A percentile compares a stretch with the other conserved stretches of the same genome.
Conservation (phyloP, 37 sponge, comb jelly and placozoan genomes). For the Corticium candelabrum region DNA sequence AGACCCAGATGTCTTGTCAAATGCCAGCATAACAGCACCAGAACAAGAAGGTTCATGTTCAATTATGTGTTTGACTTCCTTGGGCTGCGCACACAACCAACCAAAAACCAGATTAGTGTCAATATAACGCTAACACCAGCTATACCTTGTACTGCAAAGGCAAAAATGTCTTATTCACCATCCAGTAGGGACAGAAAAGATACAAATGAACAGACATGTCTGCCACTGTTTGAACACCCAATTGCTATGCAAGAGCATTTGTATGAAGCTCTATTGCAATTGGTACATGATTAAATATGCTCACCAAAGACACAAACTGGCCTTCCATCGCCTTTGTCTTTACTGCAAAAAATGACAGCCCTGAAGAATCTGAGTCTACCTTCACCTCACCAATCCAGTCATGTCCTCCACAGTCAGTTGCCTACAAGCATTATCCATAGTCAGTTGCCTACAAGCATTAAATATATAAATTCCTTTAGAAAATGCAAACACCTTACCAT, state of each 20-base stretch:
- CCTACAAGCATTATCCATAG: not conserved
- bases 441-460: not conserved
- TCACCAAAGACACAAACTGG: not conserved
- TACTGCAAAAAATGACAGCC: no score
- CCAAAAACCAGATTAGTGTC: not conserved
- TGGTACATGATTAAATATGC: not conserved
- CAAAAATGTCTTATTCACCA: slow-evolving; percentile 71
- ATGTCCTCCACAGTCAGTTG: not conserved
- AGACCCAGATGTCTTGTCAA: no score
- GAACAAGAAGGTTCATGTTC: no score
- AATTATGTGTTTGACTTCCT: no score
- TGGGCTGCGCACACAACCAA: no score
- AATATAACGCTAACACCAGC: not conserved
- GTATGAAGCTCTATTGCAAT: not conserved
- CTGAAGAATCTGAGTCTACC: no score
- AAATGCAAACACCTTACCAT: not conserved
- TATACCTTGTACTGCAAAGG: slow-evolving; percentile 49
- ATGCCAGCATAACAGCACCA: no score
- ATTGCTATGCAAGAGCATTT: not conserved
- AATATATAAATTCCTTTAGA: not conserved
- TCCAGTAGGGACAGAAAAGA: slow-evolving; percentile 75
- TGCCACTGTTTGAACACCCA: not conserved
- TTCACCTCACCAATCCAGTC: not conserved
- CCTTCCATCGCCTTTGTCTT: not conserved
- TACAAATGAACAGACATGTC: not conserved